phyloP scores from a whole-genome alignment of 2,113 vertebrate species.

The Stomatorhinus ivindoensis region DNA sequence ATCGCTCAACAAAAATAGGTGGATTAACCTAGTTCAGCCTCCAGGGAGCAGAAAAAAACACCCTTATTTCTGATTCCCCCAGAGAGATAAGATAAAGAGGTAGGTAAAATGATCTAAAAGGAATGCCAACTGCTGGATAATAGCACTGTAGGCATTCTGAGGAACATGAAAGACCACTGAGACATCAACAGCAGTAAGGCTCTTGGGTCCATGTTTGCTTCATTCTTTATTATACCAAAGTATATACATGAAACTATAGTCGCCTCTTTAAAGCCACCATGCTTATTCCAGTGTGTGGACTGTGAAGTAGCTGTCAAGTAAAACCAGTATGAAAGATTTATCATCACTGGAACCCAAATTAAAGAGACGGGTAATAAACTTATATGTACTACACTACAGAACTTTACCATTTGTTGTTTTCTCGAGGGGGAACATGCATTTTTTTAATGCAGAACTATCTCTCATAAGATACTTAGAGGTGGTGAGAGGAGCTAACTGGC shows the following conservation, averaged over 20 bases:
- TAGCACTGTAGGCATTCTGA: neutral
- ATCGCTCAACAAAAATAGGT: slow-evolving; percentile 11
- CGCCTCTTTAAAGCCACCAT: neutral
- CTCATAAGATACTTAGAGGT: neutral
- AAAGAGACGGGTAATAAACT: neutral
- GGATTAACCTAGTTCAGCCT: slow-evolving; percentile 19
- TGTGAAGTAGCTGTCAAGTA: neutral
- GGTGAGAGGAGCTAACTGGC: neutral
- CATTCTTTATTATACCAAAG: neutral
- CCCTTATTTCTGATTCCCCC: slow-evolving; percentile 11
- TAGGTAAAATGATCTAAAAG: slow-evolving; percentile 8
- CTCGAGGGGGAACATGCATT: neutral
- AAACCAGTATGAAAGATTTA: neutral
- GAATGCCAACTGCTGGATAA: slow-evolving; percentile 7
- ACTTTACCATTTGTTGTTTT: neutral
- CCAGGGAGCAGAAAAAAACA: slow-evolving; percentile 9
- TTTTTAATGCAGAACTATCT: neutral
- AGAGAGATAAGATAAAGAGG: slow-evolving; percentile 7
- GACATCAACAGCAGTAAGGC: neutral
- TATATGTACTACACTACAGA: no score
- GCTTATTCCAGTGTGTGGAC: neutral
- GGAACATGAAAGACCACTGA: neutral
- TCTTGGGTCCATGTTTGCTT: neutral
- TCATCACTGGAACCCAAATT: neutral
- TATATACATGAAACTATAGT: neutral